phyloP scores from a whole-genome alignment of 1,140 invertebrate genomes.

The Choristoneura fumiferana region DNA sequence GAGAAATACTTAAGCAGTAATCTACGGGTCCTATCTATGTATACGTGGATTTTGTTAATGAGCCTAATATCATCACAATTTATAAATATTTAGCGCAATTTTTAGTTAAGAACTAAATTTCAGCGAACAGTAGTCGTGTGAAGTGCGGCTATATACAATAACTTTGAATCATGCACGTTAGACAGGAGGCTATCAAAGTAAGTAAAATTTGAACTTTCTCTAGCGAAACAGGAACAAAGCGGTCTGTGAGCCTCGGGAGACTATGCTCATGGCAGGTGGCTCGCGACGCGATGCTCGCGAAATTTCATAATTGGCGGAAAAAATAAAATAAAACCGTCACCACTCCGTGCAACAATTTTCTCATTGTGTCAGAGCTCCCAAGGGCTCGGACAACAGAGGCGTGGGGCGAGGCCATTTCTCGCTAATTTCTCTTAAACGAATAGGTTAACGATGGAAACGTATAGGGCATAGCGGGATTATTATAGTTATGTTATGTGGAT shows the following conservation, averaged over 20 bases:
- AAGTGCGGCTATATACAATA: neutral
- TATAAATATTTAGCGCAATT: too few relatives aligned
- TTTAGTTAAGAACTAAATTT: too few relatives aligned
- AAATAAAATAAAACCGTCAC: conserved; percentile 40
- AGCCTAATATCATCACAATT: too few relatives aligned
- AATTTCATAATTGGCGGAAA: conserved; percentile 64
- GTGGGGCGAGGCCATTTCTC: conserved; percentile 47
- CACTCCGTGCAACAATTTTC: conserved; percentile 56
- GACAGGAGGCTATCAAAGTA: conserved; percentile 28
- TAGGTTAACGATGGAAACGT: conserved; percentile 25
- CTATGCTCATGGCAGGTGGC: conserved; percentile 45
- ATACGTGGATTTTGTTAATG: too few relatives aligned
- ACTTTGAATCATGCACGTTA: conserved; percentile 10
- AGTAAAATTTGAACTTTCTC: conserved; percentile 48
- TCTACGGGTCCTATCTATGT: too few relatives aligned
- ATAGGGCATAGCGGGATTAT: too few relatives aligned
- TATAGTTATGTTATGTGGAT: too few relatives aligned
- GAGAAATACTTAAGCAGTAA: too few relatives aligned
- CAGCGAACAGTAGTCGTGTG: too few relatives aligned
- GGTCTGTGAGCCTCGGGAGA: conserved; percentile 40
- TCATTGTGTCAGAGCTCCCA: conserved; percentile 54
- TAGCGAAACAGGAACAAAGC: conserved; percentile 38
- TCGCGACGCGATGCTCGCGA: conserved; percentile 36
- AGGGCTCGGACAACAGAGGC: conserved; percentile 62
- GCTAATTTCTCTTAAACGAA: conserved; percentile 59